phyloP scores from a whole-genome alignment of 1,140 invertebrate species.

The Diabrotica virgifera region DNA sequence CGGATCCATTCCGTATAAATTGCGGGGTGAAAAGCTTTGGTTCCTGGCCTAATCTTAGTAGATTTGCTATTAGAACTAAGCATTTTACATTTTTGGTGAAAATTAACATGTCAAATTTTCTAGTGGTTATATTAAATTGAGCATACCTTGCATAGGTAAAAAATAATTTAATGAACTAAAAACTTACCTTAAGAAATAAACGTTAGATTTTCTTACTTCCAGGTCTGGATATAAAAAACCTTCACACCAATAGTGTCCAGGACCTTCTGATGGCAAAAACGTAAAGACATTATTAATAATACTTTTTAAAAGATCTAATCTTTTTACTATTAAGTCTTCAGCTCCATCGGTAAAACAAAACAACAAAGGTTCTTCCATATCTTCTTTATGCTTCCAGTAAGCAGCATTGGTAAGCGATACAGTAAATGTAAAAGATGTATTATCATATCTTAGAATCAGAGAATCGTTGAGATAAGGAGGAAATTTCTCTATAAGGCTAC shows the following conservation, averaged over 20 bases:
- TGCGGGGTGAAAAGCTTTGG: too few species aligned
- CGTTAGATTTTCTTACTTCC: conserved; percentile 6
- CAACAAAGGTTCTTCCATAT: conserved; percentile 17
- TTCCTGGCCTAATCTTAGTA: too few species aligned
- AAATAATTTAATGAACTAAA: too few species aligned
- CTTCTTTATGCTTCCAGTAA: conserved; percentile 12
- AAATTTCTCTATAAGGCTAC: conserved; percentile 13
- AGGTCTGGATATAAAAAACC: conserved; percentile 29
- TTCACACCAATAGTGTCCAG: conserved; percentile 32
- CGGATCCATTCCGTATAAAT: too few species aligned
- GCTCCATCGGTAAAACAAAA: conserved; percentile 28
- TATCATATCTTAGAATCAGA: conserved; percentile 8
- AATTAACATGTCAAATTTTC: too few species aligned
- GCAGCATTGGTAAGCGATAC: conserved; percentile 18
- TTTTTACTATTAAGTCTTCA: conserved; percentile 13
- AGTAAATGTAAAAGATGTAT: conserved; percentile 3
- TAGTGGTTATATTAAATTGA: too few species aligned
- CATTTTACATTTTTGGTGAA: too few species aligned
- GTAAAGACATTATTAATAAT: not conserved
- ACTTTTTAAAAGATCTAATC: not conserved
- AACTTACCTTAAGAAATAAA: conserved; percentile 12
- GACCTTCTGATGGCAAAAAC: conserved; percentile 6
- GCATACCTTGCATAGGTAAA: too few species aligned
- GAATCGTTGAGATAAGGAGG: not conserved
- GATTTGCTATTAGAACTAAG: too few species aligned